Evolutionary conservation across 1,140 invertebrate species (phyloP).

Genomic region (Ooceraea biroi): DNA sequence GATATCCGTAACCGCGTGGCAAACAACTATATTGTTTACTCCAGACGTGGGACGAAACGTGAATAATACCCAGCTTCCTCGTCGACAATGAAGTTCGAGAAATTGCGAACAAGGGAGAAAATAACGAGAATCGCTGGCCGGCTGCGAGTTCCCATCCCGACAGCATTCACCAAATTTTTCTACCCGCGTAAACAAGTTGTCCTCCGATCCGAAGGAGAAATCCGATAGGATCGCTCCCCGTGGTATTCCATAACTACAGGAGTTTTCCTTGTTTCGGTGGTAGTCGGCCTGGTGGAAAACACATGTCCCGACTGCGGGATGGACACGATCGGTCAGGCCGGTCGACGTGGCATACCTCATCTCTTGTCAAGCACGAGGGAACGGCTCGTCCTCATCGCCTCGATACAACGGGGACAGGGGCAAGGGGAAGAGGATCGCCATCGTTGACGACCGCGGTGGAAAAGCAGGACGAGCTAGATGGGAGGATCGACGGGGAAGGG

Average conservation of each 20-base stretch:
- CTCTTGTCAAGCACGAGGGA: conserved; percentile 61
- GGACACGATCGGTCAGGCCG: background rate
- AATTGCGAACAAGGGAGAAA: conserved; percentile 59
- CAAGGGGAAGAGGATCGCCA: background rate
- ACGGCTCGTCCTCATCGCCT: conserved; percentile 12
- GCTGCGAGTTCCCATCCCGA: conserved; percentile 19
- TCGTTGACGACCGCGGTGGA: conserved; percentile 58
- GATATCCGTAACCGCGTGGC: background rate
- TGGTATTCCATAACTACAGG: conserved; percentile 44
- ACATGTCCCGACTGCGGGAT: conserved; percentile 60
- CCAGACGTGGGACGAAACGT: background rate
- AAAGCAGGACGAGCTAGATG: conserved; percentile 59
- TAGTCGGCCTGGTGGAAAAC: conserved; percentile 61
- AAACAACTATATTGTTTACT: background rate
- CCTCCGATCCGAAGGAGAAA: conserved; percentile 51
- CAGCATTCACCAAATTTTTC: conserved; percentile 69
- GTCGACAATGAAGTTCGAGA: conserved; percentile 55
- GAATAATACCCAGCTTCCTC: background rate
- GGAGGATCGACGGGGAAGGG: conserved; percentile 15
- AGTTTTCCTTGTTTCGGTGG: conserved; percentile 73
- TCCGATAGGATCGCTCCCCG: conserved; percentile 66
- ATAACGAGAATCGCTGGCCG: conserved; percentile 56
- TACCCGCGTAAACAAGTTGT: conserved; percentile 41
- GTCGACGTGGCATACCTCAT: conserved; percentile 51
- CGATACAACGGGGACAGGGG: background rate